Evolutionary conservation across 2,888 invertebrate genomes (phyloP).

Genomic region (Philhelius pedissequus): DNA sequence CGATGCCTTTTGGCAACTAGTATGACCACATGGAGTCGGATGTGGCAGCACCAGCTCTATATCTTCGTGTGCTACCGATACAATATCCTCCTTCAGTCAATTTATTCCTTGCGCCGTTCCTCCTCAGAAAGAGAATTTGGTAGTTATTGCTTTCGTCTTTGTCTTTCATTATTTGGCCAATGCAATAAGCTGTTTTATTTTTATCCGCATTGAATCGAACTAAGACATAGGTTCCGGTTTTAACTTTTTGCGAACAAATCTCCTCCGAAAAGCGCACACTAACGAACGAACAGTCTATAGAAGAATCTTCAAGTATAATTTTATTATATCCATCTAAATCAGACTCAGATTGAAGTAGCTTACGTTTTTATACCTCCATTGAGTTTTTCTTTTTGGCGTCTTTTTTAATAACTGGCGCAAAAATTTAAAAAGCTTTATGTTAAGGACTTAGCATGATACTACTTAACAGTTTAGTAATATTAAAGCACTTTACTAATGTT

Average conservation of each 20-base stretch:
- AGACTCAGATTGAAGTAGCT: background rate
- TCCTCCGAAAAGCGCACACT: background rate
- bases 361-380: background rate
- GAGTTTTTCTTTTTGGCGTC: background rate
- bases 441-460: too few relatives aligned
- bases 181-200: background rate
- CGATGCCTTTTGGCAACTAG: background rate
- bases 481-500: too few relatives aligned
- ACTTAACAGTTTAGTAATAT: too few relatives aligned
- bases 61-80: background rate
- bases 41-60: background rate
- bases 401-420: background rate
- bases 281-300: background rate
- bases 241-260: background rate
- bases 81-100: background rate
- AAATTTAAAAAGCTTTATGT: too few relatives aligned
- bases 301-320: background rate
- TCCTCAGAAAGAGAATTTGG: background rate
- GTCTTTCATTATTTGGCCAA: constrained; percentile 8
- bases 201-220: background rate
- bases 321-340: constrained; percentile 6
- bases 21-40: background rate
- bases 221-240: background rate
- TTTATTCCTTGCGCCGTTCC: background rate
- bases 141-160: background rate